Evolutionary conservation across 2,888 invertebrate genomes (phyloP), one percentile per base, ranked within the genome.

Genomic region (Nephrotoma appendiculata): DNA sequence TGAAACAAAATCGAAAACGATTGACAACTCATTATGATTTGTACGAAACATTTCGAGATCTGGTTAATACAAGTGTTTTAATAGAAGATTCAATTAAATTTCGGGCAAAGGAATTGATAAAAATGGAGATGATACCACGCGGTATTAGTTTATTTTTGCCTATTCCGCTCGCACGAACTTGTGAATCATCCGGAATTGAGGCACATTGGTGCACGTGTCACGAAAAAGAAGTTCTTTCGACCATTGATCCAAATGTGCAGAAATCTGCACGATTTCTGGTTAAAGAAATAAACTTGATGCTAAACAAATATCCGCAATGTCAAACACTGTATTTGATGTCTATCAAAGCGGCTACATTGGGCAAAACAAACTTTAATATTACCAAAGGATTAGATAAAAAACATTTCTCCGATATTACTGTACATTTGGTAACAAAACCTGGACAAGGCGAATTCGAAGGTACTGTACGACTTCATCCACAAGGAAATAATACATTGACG

Each of bases 121-220:
- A 91, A 15, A 89, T 90, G 11, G 92, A 92, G 85, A 90, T 90
- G n/a, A 89, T 92, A 87, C 91, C 92, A 6, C 92, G 94, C 86
- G 95, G 95, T 15, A 94, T 95, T 6, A 97, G 97, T 90, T 93
- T 97, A 86, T 97, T 98, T 90, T 91, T 95, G 41, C 94, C 94
- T 0, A 93, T 98, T 87, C 95, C 96, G 0, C 90, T 90, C 57
- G 93, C 94, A 87, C 92, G 98, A 84, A 96, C 95, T 0, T 98
- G 98, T 90, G 92, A 93, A 86, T 92, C 93, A 87, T 98, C 98
- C 0, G 94, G 93, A 0, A 96, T 98, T 87, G 94, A 95, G 0
- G 94, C 95, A 42, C 96, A 97, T 90, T 98, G 96, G 96, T 98
- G 98, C 90, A 96, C 97, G 41, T 98, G 98, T 88, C 95, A 96